A percentile compares a stretch with the other conserved stretches of the same genome.
Evolutionary conservation across 2,797 vertebrate genomes (phyloP).

Genomic region (Sitta carolinensis): DNA sequence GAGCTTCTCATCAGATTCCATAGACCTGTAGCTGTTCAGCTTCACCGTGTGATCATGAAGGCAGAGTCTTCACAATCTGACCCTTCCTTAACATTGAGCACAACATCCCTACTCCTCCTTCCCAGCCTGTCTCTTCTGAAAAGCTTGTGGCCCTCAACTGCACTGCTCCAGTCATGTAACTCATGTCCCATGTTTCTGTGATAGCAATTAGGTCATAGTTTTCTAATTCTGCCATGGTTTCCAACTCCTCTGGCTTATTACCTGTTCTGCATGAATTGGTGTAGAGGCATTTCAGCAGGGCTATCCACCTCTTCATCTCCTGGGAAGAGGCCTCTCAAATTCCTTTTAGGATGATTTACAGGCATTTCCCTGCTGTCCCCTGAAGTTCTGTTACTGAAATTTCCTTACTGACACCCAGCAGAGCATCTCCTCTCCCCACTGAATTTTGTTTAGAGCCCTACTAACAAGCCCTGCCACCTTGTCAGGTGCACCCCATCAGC

Average conservation of each 20-base stretch:
- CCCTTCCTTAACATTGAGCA: background rate
- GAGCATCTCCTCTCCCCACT: background rate
- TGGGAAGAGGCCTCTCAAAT: background rate
- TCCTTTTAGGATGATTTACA: background rate
- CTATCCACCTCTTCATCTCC: background rate
- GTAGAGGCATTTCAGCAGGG: background rate
- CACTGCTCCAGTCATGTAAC: background rate
- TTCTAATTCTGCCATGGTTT: background rate
- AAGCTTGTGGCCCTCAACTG: background rate
- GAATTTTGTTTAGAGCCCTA: background rate
- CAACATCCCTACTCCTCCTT: background rate
- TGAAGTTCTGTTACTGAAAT: background rate
- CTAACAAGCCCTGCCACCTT: background rate
- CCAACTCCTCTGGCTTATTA: background rate
- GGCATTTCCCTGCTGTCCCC: background rate
- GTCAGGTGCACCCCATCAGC: background rate
- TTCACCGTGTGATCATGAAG: background rate
- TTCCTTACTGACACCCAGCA: background rate
- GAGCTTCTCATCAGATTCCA: background rate
- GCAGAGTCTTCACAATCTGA: background rate
- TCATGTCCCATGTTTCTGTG: background rate
- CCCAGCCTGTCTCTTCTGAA: background rate
- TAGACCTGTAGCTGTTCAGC: background rate
- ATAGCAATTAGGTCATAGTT: background rate
- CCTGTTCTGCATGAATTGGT: background rate